Conservation (phyloP, 2,797 vertebrate genomes). For the Danio kyathit region DNA sequence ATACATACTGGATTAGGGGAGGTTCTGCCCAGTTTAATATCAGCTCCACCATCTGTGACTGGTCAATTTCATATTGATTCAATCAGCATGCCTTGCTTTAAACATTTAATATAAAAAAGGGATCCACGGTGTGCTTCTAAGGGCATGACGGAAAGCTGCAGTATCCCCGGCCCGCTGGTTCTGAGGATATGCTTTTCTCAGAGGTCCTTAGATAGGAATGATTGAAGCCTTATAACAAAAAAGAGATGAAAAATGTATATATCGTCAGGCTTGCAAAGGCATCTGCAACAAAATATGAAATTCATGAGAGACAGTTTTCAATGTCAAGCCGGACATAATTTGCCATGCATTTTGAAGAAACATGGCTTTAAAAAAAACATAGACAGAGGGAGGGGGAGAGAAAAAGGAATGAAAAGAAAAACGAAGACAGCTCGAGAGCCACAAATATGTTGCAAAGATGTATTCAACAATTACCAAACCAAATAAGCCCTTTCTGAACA, state of each 20-base stretch:
- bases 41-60: constrained; percentile 56
- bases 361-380: constrained; percentile 9
- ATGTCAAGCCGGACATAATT: constrained; percentile 39
- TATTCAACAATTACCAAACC: constrained; percentile 59
- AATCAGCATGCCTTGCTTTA: constrained; percentile 56
- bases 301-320: constrained; percentile 38
- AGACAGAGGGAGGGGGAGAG: background rate
- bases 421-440: constrained; percentile 42
- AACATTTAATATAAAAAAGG: constrained; percentile 57
- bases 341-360: constrained; percentile 34
- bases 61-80: constrained; percentile 61
- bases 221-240: constrained; percentile 47
- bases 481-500: constrained; percentile 44
- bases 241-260: background rate
- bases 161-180: constrained; percentile 33
- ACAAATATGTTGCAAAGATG: constrained; percentile 67
- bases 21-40: constrained; percentile 62
- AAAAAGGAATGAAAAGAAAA: background rate
- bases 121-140: constrained; percentile 44
- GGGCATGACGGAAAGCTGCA: constrained; percentile 44
- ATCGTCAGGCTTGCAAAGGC: background rate
- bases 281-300: constrained; percentile 34
- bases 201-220: constrained; percentile 40
- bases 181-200: constrained; percentile 48
- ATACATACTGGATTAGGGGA: constrained; percentile 54